Percentiles rank a stretch among this genome's conserved stretches.
These are phyloP conservation scores for Tipula vernalis DNA, from an alignment of 2,888 invertebrate species.

Conservation along the genomic window DNA sequence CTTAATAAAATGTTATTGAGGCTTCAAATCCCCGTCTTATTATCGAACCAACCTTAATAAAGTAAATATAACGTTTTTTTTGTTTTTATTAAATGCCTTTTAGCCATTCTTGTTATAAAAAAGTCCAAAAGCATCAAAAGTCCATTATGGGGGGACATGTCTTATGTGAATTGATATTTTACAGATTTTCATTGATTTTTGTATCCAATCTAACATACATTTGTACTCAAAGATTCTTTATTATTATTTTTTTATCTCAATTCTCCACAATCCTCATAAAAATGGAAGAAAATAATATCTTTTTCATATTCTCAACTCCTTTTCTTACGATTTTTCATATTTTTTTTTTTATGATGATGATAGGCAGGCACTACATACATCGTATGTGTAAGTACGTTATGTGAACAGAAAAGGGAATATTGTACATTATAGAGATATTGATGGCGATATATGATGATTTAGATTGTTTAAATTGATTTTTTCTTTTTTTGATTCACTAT, in stretches of 20 bases:
- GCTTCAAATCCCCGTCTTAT: no score
- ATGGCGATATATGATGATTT: constrained; percentile 4
- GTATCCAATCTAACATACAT: background rate
- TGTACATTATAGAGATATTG: background rate
- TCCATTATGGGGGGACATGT: background rate
- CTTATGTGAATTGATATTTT: background rate
- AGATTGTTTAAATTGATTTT: constrained; percentile 4
- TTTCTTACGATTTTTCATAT: background rate
- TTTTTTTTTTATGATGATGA: background rate
- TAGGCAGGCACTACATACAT: background rate
- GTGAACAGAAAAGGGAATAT: background rate
- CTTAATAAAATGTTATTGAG: no score
- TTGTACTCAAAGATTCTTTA: background rate
- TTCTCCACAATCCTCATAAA: background rate
- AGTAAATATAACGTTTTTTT: no score
- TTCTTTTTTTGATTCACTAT: background rate
- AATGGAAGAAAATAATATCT: background rate
- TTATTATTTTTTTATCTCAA: background rate
- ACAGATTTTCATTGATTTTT: background rate
- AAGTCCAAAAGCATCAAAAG: background rate
- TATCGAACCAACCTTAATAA: no score
- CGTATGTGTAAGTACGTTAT: background rate
- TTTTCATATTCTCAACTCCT: background rate
- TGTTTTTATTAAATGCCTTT: background rate
- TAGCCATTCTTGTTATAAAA: background rate